Evolutionary conservation across 2,888 invertebrate species (phyloP).

Genomic region (Allolobophora icterica): DNA sequence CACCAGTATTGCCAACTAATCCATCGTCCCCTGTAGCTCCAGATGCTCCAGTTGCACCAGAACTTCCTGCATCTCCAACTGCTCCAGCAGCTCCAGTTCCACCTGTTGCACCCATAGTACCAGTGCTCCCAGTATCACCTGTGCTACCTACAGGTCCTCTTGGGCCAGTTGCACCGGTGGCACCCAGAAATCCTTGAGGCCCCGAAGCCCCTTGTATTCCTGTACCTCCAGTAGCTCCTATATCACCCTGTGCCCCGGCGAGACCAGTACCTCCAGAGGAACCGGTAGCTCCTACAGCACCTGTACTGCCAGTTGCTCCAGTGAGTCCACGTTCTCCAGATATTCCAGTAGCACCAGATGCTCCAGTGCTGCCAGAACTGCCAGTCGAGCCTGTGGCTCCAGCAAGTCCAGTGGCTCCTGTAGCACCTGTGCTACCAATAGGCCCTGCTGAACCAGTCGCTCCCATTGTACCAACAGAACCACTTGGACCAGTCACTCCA

Average conservation of each 20-base stretch:
- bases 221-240: background rate
- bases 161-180: background rate
- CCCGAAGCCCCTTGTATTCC: background rate
- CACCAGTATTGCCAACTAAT: slow-evolving; percentile 29
- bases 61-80: background rate
- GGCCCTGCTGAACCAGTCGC: background rate
- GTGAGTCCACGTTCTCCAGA: slow-evolving; percentile 4
- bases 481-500: background rate
- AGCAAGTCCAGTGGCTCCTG: slow-evolving; percentile 19
- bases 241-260: background rate
- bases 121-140: slow-evolving; percentile 21
- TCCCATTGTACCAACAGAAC: background rate
- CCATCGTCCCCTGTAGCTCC: slow-evolving; percentile 33
- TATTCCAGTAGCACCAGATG: slow-evolving; percentile 19
- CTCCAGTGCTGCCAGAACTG: slow-evolving; percentile 20
- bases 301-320: slow-evolving; percentile 29
- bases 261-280: slow-evolving; percentile 20
- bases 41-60: slow-evolving; percentile 22
- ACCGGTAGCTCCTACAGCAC: slow-evolving; percentile 24
- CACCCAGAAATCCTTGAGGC: slow-evolving; percentile 13
- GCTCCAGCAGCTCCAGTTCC: slow-evolving; percentile 23
- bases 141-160: slow-evolving; percentile 14
- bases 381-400: slow-evolving; percentile 25
- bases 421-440: slow-evolving; percentile 7
- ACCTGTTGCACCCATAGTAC: slow-evolving; percentile 22